Evolutionary conservation across 2,888 invertebrate species (phyloP).

Genomic region (Clusia tigrina): DNA sequence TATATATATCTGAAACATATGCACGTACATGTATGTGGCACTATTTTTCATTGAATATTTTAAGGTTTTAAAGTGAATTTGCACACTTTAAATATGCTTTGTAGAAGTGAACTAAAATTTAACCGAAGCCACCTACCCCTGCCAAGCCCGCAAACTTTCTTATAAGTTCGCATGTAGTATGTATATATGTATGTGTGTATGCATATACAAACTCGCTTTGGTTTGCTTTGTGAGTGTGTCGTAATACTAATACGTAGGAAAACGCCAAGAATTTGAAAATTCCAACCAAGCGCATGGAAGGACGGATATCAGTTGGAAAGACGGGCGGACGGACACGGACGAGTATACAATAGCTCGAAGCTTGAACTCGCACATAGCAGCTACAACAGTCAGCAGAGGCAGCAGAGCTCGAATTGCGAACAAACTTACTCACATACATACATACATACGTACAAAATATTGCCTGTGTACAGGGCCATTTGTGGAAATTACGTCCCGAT

Average conservation of each 20-base stretch:
- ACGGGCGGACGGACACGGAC: constrained; percentile 31
- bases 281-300: constrained; percentile 14
- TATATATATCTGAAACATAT: constrained; percentile 24
- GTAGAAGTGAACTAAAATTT: too few species aligned
- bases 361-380: constrained; percentile 53
- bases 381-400: constrained; percentile 23
- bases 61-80: too few species aligned
- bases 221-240: not conserved
- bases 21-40: too few species aligned
- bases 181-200: constrained; percentile 12
- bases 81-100: too few species aligned
- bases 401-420: constrained; percentile 16
- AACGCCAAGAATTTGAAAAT: constrained; percentile 17
- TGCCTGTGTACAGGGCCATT: not conserved
- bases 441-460: not conserved
- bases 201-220: constrained; percentile 4
- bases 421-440: constrained; percentile 8
- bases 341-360: constrained; percentile 57
- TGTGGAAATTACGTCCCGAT: not conserved
- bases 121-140: too few species aligned
- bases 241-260: not conserved
- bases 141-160: too few species aligned
- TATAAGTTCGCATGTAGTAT: constrained; percentile 22
- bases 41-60: too few species aligned
- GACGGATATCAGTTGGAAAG: constrained; percentile 8